Percentiles rank a stretch among this genome's conserved stretches.
Conservation (phyloP, 1,140 invertebrate genomes). For the Ceratosolen fusciceps region DNA sequence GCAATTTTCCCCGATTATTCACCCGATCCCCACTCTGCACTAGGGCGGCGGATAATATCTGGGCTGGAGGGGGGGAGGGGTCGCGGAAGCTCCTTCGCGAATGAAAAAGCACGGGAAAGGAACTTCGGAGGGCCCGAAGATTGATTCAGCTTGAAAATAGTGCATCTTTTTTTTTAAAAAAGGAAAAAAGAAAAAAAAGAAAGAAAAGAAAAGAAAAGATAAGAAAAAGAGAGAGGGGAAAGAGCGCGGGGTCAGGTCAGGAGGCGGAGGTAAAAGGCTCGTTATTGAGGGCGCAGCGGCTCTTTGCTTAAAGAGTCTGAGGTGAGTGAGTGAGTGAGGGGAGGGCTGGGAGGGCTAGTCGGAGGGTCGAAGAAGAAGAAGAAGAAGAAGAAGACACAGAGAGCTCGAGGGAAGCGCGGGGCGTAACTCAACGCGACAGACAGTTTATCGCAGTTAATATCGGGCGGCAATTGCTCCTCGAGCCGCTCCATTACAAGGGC, state of each 20-base stretch:
- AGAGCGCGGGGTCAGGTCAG: neutral
- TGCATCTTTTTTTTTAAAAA: neutral
- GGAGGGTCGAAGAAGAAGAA: neutral
- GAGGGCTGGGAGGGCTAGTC: neutral
- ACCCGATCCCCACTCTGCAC: no score
- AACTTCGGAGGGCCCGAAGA: neutral
- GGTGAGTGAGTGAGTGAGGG: neutral
- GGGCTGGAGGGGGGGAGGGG: no score
- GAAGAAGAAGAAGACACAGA: neutral
- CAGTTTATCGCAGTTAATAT: conserved; percentile 46
- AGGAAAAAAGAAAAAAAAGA: no score
- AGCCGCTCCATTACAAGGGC: conserved; percentile 49
- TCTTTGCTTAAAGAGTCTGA: neutral
- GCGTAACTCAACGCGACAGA: conserved; percentile 17
- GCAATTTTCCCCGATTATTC: no score
- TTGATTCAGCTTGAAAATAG: neutral
- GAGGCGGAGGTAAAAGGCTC: conserved; percentile 24
- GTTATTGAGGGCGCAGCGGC: conserved; percentile 32
- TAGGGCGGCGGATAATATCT: no score
- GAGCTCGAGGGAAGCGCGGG: neutral
- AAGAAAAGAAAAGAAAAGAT: no score
- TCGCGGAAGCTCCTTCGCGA: no score
- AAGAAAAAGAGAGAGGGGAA: no score
- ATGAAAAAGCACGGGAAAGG: neutral
- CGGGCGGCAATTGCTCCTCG: conserved; percentile 16